Conservation (phyloP, 2,888 invertebrate genomes). For the Crocallis elinguaria region DNA sequence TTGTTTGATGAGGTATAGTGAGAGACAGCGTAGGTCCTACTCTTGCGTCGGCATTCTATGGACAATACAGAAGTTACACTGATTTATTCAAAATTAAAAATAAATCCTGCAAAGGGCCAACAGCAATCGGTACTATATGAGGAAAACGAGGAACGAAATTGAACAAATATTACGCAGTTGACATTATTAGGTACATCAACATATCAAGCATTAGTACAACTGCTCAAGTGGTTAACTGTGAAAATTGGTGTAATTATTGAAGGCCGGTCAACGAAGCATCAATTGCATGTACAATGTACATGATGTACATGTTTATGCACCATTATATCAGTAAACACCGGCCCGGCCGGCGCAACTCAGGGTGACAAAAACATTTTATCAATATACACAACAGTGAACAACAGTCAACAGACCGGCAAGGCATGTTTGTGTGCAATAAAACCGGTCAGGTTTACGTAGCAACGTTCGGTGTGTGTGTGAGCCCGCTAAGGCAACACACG, state of each 20-base stretch:
- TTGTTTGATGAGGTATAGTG: constrained; percentile 60
- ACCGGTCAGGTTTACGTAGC: constrained; percentile 17
- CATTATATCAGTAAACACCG: constrained; percentile 17
- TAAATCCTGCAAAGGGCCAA: neutral
- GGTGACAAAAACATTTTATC: constrained; percentile 37
- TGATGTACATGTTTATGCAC: too few relatives aligned
- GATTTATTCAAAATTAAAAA: constrained; percentile 23
- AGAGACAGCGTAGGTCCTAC: constrained; percentile 63
- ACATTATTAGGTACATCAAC: neutral
- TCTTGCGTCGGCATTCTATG: constrained; percentile 68
- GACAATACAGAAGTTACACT: constrained; percentile 66
- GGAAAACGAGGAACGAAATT: neutral
- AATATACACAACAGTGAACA: constrained; percentile 38
- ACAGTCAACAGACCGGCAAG: constrained; percentile 29
- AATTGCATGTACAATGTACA: neutral
- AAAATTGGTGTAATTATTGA: constrained; percentile 12
- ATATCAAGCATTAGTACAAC: neutral
- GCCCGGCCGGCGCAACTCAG: neutral
- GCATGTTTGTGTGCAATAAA: constrained; percentile 13
- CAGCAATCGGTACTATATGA: neutral
- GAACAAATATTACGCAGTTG: too few relatives aligned
- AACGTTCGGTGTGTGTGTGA: constrained; percentile 46
- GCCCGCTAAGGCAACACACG: constrained; percentile 65
- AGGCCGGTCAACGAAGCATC: constrained; percentile 16
- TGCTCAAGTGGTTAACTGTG: neutral